Base-by-base conservation (phyloP, 1,140 invertebrate species). In the Bathynomus jamesi region DNA sequence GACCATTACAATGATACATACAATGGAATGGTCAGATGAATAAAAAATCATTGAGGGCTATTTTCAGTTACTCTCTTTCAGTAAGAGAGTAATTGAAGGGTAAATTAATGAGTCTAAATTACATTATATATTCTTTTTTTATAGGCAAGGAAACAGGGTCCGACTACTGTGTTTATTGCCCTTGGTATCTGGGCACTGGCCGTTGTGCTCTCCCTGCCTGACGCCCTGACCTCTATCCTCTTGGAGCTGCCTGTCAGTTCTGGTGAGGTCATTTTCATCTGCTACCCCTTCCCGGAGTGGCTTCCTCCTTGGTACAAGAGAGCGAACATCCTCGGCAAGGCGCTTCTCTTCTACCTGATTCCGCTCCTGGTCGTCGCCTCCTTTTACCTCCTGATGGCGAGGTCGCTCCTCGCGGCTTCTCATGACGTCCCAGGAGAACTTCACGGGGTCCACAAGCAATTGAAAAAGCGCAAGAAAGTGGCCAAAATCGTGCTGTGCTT, bases 401-500 rank as follows among this genome's bases (percentile, higher is more conserved):
- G 88, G 0, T 92, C 94, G 80, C 83, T 96, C 21, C 86, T 95
- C 46, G 92, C 91, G 78, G 92, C 91, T 78, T 91, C 92, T 0
- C 87, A 87, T 77, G 90, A 91, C 78, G 87, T 92, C 65, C 91
- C 91, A 0, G 24, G 29, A 0, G 68, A 66, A 29, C 66, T 68
- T 11, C 68, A 66, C 13, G 68, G 53, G 25, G 65, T 70, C 46
- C 64, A 74, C 11, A 87, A 71, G 83, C 85, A 88, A 79, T 89
- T 94, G 76, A 87, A 89, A 75, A 91, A 92, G 0, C 84, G 93
- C 46, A 90, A 91, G 80, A 94, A 95, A 83, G 92, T 97, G 0
- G 94, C 94, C 0, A 88, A 94, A 72, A 93, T 93, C 60, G 93
- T 96, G 4, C 83, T 96, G 64, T 88, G 90, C 0, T 95, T 96